These are phyloP conservation scores for Piaya cayana DNA, from an alignment of 2,113 vertebrate genomes.

Conservation along the genomic window DNA sequence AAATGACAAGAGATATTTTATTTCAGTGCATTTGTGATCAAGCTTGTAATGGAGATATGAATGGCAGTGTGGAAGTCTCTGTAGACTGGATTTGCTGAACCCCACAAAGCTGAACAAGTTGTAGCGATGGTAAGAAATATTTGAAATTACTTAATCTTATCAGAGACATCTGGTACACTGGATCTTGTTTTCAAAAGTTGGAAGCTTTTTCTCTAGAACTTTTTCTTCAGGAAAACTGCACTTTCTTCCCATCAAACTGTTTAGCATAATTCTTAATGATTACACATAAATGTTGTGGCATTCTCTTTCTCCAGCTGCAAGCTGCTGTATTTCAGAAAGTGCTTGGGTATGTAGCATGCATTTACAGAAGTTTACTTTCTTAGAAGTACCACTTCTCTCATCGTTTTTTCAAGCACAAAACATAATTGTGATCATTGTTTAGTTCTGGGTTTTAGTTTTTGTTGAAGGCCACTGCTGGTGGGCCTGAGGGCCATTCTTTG, in stretches of 20 bases:
- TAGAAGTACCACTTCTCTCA: constrained; percentile 13
- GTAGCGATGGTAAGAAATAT: neutral
- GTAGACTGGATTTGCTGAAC: neutral
- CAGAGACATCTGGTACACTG: neutral
- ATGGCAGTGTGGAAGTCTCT: neutral
- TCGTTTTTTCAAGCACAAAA: neutral
- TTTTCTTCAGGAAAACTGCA: neutral
- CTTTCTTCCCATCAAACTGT: constrained; percentile 8
- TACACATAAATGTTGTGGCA: neutral
- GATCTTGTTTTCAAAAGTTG: neutral
- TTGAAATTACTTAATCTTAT: neutral
- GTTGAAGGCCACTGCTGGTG: neutral
- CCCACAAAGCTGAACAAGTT: neutral
- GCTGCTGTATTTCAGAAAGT: neutral
- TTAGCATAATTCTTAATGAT: constrained; percentile 15
- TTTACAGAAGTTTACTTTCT: constrained; percentile 31
- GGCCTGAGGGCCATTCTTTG: neutral
- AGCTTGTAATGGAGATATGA: neutral
- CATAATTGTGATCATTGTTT: neutral
- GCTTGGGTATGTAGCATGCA: constrained; percentile 10
- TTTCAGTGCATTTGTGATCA: neutral
- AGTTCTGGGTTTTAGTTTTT: neutral
- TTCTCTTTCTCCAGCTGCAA: constrained; percentile 43
- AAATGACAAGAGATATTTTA: neutral
- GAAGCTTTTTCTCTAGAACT: neutral